A percentile compares a stretch with the other conserved stretches of the same genome.
These are phyloP conservation scores for Platalea minor DNA, from an alignment of 2,797 vertebrate genomes.

Conservation along the genomic window DNA sequence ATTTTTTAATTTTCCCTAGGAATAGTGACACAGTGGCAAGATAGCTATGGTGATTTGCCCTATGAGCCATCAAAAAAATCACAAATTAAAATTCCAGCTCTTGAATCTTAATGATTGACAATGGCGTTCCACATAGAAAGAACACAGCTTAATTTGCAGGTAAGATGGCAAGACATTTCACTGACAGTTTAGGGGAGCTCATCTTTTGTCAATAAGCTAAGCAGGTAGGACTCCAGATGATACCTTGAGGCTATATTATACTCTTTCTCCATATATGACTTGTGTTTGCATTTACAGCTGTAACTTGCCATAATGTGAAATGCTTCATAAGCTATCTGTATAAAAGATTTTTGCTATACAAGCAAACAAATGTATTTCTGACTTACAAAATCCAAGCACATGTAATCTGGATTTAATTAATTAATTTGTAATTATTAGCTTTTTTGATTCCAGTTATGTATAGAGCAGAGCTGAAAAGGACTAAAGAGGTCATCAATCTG, in stretches of 20 bases:
- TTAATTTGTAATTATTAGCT: background rate
- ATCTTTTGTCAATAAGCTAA: conserved; percentile 34
- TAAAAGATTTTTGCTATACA: background rate
- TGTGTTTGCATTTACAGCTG: conserved; percentile 46
- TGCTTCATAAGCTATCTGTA: background rate
- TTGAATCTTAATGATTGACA: background rate
- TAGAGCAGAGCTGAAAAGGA: background rate
- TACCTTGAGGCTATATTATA: conserved; percentile 28
- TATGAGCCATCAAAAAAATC: background rate
- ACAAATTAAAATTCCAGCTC: background rate
- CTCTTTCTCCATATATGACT: conserved; percentile 17
- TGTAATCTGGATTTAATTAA: background rate
- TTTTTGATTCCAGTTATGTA: background rate
- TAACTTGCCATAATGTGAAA: conserved; percentile 18
- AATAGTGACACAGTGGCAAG: background rate
- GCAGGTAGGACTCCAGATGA: conserved; percentile 45
- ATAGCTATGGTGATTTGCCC: background rate
- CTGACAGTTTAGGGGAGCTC: background rate
- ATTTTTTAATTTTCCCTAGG: background rate
- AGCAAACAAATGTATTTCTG: background rate
- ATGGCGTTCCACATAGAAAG: background rate
- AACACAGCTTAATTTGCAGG: conserved; percentile 9
- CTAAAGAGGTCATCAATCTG: background rate
- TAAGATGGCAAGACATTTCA: background rate
- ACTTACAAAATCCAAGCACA: background rate